Conservation (phyloP, 2,113 vertebrate genomes). For the Tragulus kanchil region DNA sequence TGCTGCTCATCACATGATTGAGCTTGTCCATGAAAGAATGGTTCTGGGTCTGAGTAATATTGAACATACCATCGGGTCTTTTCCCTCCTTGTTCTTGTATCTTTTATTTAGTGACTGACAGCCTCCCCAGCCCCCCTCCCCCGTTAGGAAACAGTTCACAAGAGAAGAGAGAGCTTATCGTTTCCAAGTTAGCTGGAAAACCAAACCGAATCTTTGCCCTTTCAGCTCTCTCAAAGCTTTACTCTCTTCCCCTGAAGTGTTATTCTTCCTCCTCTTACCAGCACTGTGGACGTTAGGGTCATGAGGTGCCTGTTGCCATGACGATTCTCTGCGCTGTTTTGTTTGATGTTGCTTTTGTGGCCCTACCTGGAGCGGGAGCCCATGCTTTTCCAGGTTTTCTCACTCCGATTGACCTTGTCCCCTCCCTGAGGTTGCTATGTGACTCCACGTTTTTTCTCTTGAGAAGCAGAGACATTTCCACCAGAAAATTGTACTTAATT, state of each 20-base stretch:
- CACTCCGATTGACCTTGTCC: not conserved
- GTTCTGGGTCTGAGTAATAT: not conserved
- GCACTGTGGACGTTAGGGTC: fast-evolving
- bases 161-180: not conserved
- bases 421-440: not conserved
- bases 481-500: not conserved
- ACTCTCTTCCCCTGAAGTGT: not conserved
- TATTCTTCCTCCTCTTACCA: not conserved
- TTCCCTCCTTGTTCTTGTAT: not conserved
- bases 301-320: not conserved
- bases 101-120: not conserved
- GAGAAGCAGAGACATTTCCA: not conserved
- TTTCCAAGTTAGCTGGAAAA: not conserved
- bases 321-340: not conserved
- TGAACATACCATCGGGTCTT: not conserved
- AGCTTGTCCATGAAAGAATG: not conserved
- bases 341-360: not conserved
- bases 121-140: not conserved
- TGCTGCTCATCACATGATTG: not conserved
- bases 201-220: not conserved
- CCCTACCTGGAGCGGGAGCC: not conserved
- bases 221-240: not conserved
- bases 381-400: not conserved
- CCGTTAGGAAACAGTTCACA: not conserved
- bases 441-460: not conserved